A percentile compares a stretch with the other conserved stretches of the same genome.
Conservation (phyloP, 2,797 vertebrate genomes). For the Gymnothorax reevesii region DNA sequence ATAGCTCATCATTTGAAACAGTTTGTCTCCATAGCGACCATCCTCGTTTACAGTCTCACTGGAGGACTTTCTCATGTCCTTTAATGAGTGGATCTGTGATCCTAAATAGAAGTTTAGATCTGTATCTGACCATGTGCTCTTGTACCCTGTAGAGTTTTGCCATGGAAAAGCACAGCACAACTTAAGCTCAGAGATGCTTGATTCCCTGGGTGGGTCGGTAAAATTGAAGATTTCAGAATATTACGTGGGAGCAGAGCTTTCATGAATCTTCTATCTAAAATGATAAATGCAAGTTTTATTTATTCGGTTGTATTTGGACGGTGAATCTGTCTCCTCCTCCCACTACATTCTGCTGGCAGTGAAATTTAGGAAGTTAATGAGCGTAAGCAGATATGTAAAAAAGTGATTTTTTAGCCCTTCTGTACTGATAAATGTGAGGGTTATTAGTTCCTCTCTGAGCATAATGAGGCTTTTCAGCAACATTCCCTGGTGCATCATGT, state of each 20-base stretch:
- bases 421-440: neutral
- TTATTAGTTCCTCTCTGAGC: neutral
- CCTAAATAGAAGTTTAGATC: slow-evolving; percentile 10
- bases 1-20: neutral
- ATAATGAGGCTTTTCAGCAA: neutral
- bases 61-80: neutral
- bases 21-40: neutral
- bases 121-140: neutral
- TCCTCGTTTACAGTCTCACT: neutral
- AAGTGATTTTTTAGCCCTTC: neutral
- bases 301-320: neutral
- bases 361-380: neutral
- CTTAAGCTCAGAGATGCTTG: neutral
- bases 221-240: neutral
- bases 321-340: neutral
- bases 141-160: neutral
- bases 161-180: neutral
- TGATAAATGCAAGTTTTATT: neutral
- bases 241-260: neutral
- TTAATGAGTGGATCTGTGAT: neutral
- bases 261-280: neutral
- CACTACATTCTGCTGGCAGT: neutral
- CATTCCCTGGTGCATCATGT: neutral
- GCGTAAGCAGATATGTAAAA: neutral
- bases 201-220: neutral